phyloP scores from a whole-genome alignment of 2,113 vertebrate species.

The Engystomops pustulosus region DNA sequence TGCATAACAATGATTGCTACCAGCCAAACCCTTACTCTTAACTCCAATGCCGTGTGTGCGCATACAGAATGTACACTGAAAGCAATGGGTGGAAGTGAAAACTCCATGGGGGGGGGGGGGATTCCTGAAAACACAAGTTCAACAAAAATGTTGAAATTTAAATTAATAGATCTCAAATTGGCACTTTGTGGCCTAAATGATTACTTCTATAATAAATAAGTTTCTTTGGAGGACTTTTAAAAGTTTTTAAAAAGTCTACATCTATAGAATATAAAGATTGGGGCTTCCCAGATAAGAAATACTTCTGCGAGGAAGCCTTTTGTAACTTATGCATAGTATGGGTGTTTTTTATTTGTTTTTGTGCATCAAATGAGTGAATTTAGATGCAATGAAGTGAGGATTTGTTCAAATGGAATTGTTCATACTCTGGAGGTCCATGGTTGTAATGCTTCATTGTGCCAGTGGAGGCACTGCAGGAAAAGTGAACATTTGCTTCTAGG shows the following conservation, averaged over 20 bases:
- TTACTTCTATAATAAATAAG: no score
- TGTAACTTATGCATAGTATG: no score
- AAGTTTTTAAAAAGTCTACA: no score
- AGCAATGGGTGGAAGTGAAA: neutral
- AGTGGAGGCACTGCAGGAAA: neutral
- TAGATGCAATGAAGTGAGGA: no score
- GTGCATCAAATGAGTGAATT: neutral
- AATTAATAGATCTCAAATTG: no score
- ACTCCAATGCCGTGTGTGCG: neutral
- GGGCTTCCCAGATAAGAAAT: no score
- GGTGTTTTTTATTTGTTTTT: no score
- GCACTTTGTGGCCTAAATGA: no score
- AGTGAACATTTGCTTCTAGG: neutral
- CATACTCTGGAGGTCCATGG: neutral
- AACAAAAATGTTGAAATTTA: neutral
- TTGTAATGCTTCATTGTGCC: neutral
- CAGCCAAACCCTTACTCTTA: conserved; percentile 5
- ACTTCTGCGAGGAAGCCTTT: no score
- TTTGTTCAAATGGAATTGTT: no score
- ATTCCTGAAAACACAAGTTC: neutral
- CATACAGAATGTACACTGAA: neutral
- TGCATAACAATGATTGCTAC: conserved; percentile 15
- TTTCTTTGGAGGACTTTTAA: neutral
- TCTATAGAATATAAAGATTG: no score
- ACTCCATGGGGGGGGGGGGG: neutral